Conservation (phyloP, 2,888 invertebrate species). For the Nematopogon swammerdamellus region DNA sequence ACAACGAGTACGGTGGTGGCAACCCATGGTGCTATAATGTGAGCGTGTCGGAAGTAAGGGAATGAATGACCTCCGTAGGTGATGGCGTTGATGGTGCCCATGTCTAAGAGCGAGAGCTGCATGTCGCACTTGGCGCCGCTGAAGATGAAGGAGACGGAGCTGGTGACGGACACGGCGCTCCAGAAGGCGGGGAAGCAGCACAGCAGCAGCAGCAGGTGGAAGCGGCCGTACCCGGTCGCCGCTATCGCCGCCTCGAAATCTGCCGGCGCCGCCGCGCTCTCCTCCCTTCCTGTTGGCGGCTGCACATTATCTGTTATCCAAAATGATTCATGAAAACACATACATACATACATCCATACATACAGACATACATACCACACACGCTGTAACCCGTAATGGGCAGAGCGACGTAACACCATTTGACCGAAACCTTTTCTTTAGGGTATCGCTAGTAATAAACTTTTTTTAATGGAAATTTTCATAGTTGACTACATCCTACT, state of each 20-base stretch:
- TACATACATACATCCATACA: no score
- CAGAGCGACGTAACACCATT: not conserved
- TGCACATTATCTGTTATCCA: no score
- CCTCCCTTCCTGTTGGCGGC: no score
- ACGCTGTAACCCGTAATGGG: not conserved
- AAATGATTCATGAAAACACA: no score
- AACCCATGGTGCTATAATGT: no score
- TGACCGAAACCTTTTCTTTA: no score
- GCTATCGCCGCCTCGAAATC: constrained; percentile 72
- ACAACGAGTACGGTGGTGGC: no score
- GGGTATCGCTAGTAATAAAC: no score
- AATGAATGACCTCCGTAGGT: constrained; percentile 62
- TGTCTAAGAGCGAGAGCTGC: constrained; percentile 61
- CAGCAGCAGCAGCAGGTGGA: constrained; percentile 61
- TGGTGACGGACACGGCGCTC: constrained; percentile 68
- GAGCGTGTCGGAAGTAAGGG: no score
- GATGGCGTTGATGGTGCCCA: constrained; percentile 68
- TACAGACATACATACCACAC: no score
- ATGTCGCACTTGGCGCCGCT: constrained; percentile 75
- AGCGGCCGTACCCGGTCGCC: constrained; percentile 66
- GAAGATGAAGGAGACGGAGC: constrained; percentile 69
- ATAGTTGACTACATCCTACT: no score
- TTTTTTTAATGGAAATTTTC: no score
- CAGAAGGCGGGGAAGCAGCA: constrained; percentile 63
- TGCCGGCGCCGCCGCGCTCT: constrained; percentile 22